Evolutionary conservation across 2,797 vertebrate species (phyloP), one percentile per base, ranked within the genome.

Genomic region (Amblyraja radiata): DNA sequence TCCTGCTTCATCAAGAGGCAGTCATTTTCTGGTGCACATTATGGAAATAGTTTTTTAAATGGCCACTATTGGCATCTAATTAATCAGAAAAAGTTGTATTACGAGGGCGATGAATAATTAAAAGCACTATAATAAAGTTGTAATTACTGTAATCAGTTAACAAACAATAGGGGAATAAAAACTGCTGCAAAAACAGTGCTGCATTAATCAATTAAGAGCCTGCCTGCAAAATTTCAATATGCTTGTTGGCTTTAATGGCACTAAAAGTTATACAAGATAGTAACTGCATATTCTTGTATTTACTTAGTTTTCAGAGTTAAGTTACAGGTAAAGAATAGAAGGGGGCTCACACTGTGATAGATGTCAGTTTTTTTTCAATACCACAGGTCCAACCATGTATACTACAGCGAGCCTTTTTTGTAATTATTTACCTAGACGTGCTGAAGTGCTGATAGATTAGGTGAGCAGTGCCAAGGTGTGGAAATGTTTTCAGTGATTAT

Each of bases 101-200:
- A 58, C 39, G 36, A 92, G 36, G 10, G 71, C 11, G 7, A 76
- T 92, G 39, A 92, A 92, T 92, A 76, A 92, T 92, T 73, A 54
- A 92, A 76, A 92, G 58, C 68, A 76, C 90, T 74, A 32, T 71
- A 92, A 73, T 92, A 92, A 76, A 76, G 90, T 92, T 92, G 90
- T 92, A 76, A 76, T 92, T 92, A 92, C 90, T 76, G 71, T 92
- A 92, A 92, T 92, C 90, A 92, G 71, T 74, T 92, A 92, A 76
- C 90, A 92, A 54, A 76, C 39, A 74, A 23, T 58, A 58, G 5
- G 71, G 90, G 73, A 11, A 76, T 74, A 54, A 73, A 90, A 92
- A 92, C 71, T 74, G 68, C 46, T 54, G 23, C 36, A 76, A 46
- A 68, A 74, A 73, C 71, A 92, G 39, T 46, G 90, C 5, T 76